phyloP scores from a whole-genome alignment of 2,113 vertebrate genomes.

The Pluvianellus socialis region DNA sequence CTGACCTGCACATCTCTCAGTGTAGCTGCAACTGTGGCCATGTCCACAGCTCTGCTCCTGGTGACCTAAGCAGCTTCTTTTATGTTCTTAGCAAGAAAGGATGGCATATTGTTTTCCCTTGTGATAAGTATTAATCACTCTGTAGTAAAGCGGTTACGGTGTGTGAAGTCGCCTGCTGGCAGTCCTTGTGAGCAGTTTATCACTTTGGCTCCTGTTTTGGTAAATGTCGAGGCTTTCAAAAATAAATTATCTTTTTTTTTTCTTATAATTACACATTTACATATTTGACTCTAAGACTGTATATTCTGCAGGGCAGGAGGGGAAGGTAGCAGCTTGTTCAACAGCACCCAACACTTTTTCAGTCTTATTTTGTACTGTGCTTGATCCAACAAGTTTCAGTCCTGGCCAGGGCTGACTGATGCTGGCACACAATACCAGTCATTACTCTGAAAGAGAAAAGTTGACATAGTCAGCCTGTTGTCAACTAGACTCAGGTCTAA shows the following conservation, averaged over 20 bases:
- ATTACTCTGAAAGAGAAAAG: background rate
- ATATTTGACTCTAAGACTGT: background rate
- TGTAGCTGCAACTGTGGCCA: background rate
- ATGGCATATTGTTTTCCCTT: constrained; percentile 19
- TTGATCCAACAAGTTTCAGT: background rate
- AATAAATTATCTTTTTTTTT: constrained; percentile 17
- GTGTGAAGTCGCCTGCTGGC: constrained; percentile 39
- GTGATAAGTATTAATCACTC: constrained; percentile 47
- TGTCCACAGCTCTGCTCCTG: background rate
- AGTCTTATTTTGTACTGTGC: background rate
- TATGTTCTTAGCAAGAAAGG: constrained; percentile 13
- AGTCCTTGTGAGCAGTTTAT: constrained; percentile 21
- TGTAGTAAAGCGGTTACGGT: background rate
- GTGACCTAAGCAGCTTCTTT: constrained; percentile 36
- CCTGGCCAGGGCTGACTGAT: background rate
- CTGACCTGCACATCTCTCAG: background rate
- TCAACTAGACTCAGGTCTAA: background rate
- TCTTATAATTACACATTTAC: background rate
- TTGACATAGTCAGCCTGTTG: background rate
- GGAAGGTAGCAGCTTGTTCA: background rate
- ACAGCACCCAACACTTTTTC: background rate
- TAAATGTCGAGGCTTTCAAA: background rate
- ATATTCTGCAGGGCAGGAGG: background rate
- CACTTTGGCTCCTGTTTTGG: background rate
- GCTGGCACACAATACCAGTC: background rate